phyloP scores from a whole-genome alignment of 1,140 invertebrate genomes.

The Pristionchus pacificus region DNA sequence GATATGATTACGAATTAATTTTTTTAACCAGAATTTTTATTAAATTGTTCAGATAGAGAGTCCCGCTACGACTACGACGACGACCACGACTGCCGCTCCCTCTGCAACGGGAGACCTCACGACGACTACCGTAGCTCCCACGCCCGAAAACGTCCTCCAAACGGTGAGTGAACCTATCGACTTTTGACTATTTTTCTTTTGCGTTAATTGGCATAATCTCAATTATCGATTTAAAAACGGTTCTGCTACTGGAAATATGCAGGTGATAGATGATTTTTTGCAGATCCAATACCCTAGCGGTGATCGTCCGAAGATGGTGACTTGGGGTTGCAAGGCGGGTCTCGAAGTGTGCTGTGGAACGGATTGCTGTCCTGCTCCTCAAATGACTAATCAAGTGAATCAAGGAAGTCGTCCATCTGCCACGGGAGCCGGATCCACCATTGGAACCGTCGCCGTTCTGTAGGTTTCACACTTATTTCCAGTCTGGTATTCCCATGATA shows the following conservation, averaged over 20 bases:
- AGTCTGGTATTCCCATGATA: too few relatives aligned
- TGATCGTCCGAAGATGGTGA: conserved; percentile 39
- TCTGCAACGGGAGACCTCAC: conserved; percentile 6
- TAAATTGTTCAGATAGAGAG: too few relatives aligned
- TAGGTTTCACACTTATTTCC: too few relatives aligned
- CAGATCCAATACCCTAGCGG: conserved; percentile 44
- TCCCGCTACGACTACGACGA: conserved; percentile 12
- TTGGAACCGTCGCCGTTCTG: not conserved
- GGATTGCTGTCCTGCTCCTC: conserved; percentile 41
- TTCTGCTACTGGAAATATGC: too few relatives aligned
- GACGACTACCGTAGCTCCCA: conserved; percentile 16
- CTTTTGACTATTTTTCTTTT: conserved; percentile 8
- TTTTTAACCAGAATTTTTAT: too few relatives aligned
- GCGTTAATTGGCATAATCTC: too few relatives aligned
- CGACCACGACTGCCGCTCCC: not conserved
- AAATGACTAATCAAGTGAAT: conserved; percentile 9
- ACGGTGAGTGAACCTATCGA: conserved; percentile 1
- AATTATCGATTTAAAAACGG: too few relatives aligned
- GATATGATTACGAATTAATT: too few relatives aligned
- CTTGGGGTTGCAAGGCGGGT: conserved; percentile 39
- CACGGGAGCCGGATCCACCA: not conserved
- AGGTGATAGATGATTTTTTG: too few relatives aligned
- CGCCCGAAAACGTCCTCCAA: conserved; percentile 20
- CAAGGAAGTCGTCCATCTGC: too few relatives aligned
- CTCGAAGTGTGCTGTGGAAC: conserved; percentile 44